Conservation (phyloP, 1,140 invertebrate genomes). For the Heterodera schachtii region DNA sequence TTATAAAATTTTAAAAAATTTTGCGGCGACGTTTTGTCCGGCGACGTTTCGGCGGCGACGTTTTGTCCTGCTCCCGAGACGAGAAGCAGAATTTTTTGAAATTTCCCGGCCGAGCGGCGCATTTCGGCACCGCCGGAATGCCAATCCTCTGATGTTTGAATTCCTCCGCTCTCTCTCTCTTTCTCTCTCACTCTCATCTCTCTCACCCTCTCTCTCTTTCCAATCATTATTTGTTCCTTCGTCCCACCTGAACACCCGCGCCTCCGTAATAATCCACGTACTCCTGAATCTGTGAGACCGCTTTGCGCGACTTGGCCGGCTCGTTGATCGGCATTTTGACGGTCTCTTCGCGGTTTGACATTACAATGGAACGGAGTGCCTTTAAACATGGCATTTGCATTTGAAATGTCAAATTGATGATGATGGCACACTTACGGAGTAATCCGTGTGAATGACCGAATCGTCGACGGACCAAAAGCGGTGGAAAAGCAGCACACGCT, state of each 20-base stretch:
- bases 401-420: background rate
- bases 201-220: no score
- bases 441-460: constrained; percentile 90
- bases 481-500: constrained; percentile 88
- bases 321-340: constrained; percentile 99
- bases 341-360: constrained; percentile 95
- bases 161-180: no score
- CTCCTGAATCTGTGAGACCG: constrained; percentile 86
- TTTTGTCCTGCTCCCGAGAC: no score
- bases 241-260: constrained; percentile 80
- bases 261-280: constrained; percentile 98
- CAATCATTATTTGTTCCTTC: no score
- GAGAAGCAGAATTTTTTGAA: no score
- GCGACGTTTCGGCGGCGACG: no score
- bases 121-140: no score
- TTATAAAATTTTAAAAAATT: no score
- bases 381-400: constrained; percentile 17
- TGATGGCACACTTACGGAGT: constrained; percentile 70
- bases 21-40: no score
- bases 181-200: no score
- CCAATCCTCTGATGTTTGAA: no score
- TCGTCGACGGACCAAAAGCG: constrained; percentile 99
- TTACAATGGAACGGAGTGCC: constrained; percentile 89
- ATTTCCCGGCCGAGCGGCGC: no score
- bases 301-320: constrained; percentile 82